Percentiles rank a stretch among this genome's conserved stretches.
phyloP scores from a whole-genome alignment of 2,888 invertebrate species.

The Stenchaetothrips biformis region DNA sequence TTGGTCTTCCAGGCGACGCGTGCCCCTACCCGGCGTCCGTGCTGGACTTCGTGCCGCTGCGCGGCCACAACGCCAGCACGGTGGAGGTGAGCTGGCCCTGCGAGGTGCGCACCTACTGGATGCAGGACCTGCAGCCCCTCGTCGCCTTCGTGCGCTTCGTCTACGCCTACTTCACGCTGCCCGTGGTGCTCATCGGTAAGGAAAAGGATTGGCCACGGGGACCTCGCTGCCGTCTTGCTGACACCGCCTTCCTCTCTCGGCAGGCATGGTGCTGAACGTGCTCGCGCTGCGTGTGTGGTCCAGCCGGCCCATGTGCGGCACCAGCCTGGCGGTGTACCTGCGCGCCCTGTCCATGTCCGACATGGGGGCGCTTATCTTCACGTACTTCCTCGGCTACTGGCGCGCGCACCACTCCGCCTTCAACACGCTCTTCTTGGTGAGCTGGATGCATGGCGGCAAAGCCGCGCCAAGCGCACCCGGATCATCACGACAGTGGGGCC shows the following conservation, averaged over 20 bases:
- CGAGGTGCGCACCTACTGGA: constrained; percentile 43
- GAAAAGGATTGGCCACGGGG: no score
- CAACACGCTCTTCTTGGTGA: constrained; percentile 44
- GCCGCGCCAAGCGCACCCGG: no score
- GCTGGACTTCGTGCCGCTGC: constrained; percentile 27
- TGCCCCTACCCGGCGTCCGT: constrained; percentile 28
- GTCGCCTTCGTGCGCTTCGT: constrained; percentile 42
- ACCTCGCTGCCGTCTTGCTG: neutral
- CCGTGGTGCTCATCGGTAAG: constrained; percentile 44
- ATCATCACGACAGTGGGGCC: no score
- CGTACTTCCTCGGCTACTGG: constrained; percentile 44
- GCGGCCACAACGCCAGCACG: neutral
- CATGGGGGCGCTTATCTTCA: constrained; percentile 44
- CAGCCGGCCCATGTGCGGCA: constrained; percentile 41
- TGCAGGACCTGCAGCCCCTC: constrained; percentile 40
- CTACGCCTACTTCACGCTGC: constrained; percentile 43
- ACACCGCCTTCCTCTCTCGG: neutral
- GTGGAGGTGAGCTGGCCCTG: constrained; percentile 42
- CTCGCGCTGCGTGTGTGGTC: constrained; percentile 6
- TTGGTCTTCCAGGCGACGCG: neutral
- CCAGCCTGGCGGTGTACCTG: constrained; percentile 44
- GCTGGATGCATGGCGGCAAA: no score
- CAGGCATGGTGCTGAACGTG: neutral
- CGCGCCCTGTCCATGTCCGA: constrained; percentile 45
- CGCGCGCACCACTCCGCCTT: constrained; percentile 41